Percentiles rank a stretch among this genome's conserved stretches.
Evolutionary conservation across 2,113 vertebrate genomes (phyloP).

Genomic region (Callithrix jacchus): DNA sequence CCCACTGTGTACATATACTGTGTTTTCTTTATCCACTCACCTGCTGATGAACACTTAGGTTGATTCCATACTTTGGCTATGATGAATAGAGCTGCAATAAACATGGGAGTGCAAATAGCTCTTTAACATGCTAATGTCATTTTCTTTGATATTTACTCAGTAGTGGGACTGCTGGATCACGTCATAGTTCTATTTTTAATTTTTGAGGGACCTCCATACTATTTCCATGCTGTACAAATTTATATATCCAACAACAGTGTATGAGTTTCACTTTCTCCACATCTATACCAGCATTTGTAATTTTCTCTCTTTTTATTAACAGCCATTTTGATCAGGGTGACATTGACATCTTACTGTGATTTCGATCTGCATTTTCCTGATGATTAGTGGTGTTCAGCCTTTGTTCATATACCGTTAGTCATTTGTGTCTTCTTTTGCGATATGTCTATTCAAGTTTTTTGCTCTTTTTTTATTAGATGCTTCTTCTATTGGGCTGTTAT

Average conservation of each 20-base stretch:
- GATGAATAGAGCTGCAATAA: neutral
- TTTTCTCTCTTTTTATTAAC: neutral
- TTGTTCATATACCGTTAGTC: neutral
- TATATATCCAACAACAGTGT: neutral
- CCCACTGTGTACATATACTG: neutral
- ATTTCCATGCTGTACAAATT: neutral
- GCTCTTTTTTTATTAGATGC: neutral
- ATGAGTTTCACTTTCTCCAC: neutral
- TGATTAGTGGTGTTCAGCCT: neutral
- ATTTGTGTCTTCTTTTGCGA: neutral
- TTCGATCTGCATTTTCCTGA: neutral
- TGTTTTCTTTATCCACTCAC: neutral
- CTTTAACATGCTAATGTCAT: neutral
- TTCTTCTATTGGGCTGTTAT: neutral
- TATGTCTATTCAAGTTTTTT: neutral
- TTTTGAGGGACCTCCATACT: neutral
- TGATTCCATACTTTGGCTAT: neutral
- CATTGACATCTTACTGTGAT: neutral
- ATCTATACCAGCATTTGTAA: neutral
- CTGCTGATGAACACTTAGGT: neutral
- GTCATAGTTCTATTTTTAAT: neutral
- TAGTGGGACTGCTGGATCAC: neutral
- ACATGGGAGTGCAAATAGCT: neutral
- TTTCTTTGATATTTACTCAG: neutral
- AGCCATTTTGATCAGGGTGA: neutral